Evolutionary conservation across 2,888 invertebrate genomes (phyloP), one percentile per base, ranked within the genome.

Genomic region (Synergus laeviventris): DNA sequence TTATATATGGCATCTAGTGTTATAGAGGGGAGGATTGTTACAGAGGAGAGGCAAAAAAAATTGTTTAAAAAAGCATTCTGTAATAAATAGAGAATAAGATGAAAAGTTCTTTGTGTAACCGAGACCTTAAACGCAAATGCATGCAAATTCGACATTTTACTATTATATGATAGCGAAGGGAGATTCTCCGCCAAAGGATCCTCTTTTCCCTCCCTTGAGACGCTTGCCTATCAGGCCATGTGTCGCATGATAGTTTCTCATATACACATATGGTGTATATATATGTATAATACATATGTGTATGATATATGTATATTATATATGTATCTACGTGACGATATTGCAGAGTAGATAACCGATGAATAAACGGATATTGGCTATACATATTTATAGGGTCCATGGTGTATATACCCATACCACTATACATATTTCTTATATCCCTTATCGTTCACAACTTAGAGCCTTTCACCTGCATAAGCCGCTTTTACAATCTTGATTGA

Each of bases 111-210:
- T 81, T 79, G 79, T 80, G 79, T 84, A 86, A 86, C 85, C 84
- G 85, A 81, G 83, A 81, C 83, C 84, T 86, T 85, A 88, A 87
- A 87, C 84, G 84, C 84, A 87, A 88, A 86, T 86, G 83, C 84
- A 88, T 88, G 88, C 87, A 88, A 85, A 87, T 88, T 87, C 85
- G 84, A 86, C 87, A 83, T 87, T 87, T 88, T 85, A 84, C 82
- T 77, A 83, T 81, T 31, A 31, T 31, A 31, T 31, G 84, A 85
- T 84, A 84, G 79, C 81, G 82, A 81, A 83, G 76, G 76, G 78
- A 78, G 80, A 74, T 77, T 78, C 74, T 73, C 74, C 73, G 76
- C 84, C 83, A 86, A 87, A 88, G 87, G 87, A 86, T 84, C 79
- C 82, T 24, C 82, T 82, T 81, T 81, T 81, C 81, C 74, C 77